Evolutionary conservation across 2,113 vertebrate species (phyloP).

Genomic region (Rynchops niger): DNA sequence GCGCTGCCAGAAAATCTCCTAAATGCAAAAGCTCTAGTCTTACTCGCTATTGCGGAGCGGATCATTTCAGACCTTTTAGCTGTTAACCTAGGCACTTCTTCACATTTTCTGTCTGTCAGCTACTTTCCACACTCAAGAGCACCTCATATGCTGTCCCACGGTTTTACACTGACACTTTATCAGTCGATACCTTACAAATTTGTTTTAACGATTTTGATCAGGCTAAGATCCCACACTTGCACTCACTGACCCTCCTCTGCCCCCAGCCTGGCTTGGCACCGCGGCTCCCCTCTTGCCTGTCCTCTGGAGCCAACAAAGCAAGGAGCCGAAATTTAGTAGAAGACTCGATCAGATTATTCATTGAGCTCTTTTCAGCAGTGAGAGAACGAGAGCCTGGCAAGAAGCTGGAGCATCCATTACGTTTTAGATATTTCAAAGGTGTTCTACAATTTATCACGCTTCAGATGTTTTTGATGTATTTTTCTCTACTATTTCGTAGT

Average conservation of each 20-base stretch:
- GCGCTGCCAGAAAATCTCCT: not conserved
- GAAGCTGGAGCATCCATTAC: not conserved
- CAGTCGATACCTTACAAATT: not conserved
- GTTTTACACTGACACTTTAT: not conserved
- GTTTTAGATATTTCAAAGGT: not conserved
- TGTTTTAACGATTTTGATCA: not conserved
- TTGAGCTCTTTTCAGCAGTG: not conserved
- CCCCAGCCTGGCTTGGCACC: not conserved
- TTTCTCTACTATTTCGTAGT: not conserved
- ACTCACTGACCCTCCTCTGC: not conserved
- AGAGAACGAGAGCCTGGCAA: not conserved
- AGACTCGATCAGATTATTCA: not conserved
- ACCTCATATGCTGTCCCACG: not conserved
- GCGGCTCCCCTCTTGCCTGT: not conserved
- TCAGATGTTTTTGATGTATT: not conserved
- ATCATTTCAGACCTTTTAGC: not conserved
- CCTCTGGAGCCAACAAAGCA: not conserved
- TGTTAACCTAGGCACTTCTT: not conserved
- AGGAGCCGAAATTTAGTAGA: not conserved
- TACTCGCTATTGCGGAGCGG: not conserved
- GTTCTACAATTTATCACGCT: not conserved
- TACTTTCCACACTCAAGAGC: not conserved
- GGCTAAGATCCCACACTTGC: not conserved
- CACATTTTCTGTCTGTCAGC: rapidly evolving
- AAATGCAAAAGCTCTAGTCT: not conserved